Evolutionary conservation across 2,797 vertebrate genomes (phyloP).

Genomic region (Oceanodroma leucorhoa): DNA sequence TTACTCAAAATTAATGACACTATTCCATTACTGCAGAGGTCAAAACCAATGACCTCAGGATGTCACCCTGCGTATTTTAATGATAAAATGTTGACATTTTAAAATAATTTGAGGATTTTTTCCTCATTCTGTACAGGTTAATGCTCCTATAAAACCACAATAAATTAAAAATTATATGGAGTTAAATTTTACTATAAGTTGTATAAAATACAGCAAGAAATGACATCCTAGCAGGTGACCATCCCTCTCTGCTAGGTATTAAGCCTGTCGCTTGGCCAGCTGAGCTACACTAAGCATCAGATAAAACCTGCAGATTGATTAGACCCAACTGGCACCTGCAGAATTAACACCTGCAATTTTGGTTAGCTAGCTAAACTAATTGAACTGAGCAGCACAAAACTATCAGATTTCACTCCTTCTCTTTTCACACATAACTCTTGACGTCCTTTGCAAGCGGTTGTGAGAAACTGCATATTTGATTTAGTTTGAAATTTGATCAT

Average conservation of each 20-base stretch:
- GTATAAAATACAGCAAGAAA: slow-evolving; percentile 19
- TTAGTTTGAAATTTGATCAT: slow-evolving; percentile 47
- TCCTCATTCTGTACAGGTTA: neutral
- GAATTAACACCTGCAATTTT: slow-evolving; percentile 57
- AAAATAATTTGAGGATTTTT: neutral
- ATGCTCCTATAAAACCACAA: neutral
- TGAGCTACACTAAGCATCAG: slow-evolving; percentile 26
- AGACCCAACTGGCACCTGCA: slow-evolving; percentile 50
- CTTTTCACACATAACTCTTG: slow-evolving; percentile 52
- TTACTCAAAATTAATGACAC: neutral
- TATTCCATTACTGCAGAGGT: neutral
- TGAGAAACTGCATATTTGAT: slow-evolving; percentile 48
- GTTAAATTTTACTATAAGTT: neutral
- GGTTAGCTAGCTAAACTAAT: slow-evolving; percentile 47
- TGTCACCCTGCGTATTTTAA: neutral
- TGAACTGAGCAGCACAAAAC: slow-evolving; percentile 27
- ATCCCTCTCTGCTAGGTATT: neutral
- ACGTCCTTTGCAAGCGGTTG: slow-evolving; percentile 48
- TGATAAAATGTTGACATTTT: neutral
- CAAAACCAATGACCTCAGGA: neutral
- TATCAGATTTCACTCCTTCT: slow-evolving; percentile 41
- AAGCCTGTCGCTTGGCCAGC: slow-evolving; percentile 8
- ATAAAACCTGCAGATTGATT: slow-evolving; percentile 50
- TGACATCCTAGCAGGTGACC: slow-evolving; percentile 42
- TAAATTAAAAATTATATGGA: neutral